Conservation (phyloP, 2,888 invertebrate genomes). For the Congeria kusceri region DNA sequence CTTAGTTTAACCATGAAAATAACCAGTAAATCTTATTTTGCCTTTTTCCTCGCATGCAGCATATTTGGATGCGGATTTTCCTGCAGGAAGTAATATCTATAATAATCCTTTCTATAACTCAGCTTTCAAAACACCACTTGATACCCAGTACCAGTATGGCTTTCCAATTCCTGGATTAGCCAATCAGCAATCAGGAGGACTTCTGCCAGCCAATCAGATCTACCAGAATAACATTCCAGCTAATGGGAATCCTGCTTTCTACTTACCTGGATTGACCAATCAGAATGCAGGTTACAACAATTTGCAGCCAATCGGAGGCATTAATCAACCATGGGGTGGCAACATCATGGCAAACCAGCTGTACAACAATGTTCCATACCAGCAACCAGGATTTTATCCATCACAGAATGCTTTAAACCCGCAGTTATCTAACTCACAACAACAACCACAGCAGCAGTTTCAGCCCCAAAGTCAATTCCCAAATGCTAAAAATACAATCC, state of each 20-base stretch:
- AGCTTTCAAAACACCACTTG: slow-evolving; percentile 33
- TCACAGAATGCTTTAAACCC: slow-evolving; percentile 31
- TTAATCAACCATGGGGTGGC: slow-evolving; percentile 43
- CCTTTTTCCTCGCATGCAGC: slow-evolving; percentile 51
- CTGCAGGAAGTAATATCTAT: slow-evolving; percentile 29
- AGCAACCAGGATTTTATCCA: slow-evolving; percentile 33
- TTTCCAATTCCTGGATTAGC: slow-evolving; percentile 52
- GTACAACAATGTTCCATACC: slow-evolving; percentile 41
- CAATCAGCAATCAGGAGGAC: slow-evolving; percentile 46
- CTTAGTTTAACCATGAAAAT: neutral
- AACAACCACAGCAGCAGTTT: slow-evolving; percentile 12
- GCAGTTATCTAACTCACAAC: slow-evolving; percentile 6
- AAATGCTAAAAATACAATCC: too few relatives aligned
- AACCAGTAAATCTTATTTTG: slow-evolving; percentile 1
- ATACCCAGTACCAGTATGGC: slow-evolving; percentile 53
- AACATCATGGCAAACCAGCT: slow-evolving; percentile 28
- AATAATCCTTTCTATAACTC: slow-evolving; percentile 41
- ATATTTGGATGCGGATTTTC: slow-evolving; percentile 39
- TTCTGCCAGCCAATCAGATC: slow-evolving; percentile 51
- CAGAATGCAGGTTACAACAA: slow-evolving; percentile 44
- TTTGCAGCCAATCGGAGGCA: slow-evolving; percentile 29
- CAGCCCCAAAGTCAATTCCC: neutral
- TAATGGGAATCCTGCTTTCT: slow-evolving; percentile 44
- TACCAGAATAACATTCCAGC: slow-evolving; percentile 38
- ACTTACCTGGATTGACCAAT: slow-evolving; percentile 47